Evolutionary conservation across 1,140 invertebrate species (phyloP).

Genomic region (Ostrea edulis): DNA sequence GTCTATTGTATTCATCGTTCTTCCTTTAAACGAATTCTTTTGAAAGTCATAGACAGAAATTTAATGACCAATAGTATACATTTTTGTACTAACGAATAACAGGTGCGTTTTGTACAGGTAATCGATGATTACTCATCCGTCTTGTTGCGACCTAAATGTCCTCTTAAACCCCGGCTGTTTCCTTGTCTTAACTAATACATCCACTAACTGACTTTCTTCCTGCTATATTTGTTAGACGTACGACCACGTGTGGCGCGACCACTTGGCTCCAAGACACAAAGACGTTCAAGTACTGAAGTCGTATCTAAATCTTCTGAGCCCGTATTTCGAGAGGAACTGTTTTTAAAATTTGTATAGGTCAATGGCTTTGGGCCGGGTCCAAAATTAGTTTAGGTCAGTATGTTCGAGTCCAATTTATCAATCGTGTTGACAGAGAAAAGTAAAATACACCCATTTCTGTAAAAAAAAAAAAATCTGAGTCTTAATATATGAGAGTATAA

Average conservation of each 20-base stretch:
- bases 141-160: conserved; percentile 20
- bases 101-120: background rate
- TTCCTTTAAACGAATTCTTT: background rate
- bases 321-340: no score
- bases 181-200: conserved; percentile 2
- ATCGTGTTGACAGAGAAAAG: background rate
- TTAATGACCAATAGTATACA: background rate
- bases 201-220: background rate
- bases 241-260: background rate
- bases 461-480: no score
- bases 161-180: background rate
- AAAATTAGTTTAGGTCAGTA: background rate
- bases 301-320: no score
- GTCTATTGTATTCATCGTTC: no score
- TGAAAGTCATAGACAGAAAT: background rate
- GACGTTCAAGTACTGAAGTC: background rate
- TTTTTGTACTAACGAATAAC: background rate
- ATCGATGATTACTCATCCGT: conserved; percentile 15
- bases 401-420: background rate
- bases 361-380: no score
- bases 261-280: background rate
- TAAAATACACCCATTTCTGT: background rate
- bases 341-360: no score
- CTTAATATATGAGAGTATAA: no score
- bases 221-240: background rate